Conservation (phyloP, 2,888 invertebrate genomes). For the Heliconius erato region DNA sequence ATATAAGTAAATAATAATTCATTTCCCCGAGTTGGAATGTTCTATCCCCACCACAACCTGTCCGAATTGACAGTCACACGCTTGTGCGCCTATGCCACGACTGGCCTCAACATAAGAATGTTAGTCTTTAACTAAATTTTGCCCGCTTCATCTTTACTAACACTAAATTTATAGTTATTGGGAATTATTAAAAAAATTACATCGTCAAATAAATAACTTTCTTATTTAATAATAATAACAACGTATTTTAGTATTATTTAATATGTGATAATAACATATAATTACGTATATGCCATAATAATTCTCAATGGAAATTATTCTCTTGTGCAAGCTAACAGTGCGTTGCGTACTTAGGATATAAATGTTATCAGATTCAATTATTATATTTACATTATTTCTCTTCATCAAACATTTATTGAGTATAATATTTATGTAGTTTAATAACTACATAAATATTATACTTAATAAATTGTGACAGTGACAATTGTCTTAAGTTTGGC, state of each 20-base stretch:
- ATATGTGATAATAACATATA: not conserved
- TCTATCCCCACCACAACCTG: too few relatives aligned
- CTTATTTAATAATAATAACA: not conserved
- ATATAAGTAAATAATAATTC: too few relatives aligned
- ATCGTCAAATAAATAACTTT: not conserved
- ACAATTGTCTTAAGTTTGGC: not conserved
- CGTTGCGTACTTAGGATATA: not conserved
- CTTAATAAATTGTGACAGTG: too few relatives aligned
- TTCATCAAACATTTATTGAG: not conserved
- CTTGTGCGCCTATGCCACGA: too few relatives aligned
- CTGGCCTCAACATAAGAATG: too few relatives aligned
- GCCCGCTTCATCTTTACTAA: too few relatives aligned
- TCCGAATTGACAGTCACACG: too few relatives aligned
- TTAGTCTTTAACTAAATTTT: too few relatives aligned
- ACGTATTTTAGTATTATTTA: not conserved
- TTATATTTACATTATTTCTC: not conserved
- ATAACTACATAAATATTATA: too few relatives aligned
- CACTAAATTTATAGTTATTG: too few relatives aligned
- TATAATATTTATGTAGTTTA: not conserved
- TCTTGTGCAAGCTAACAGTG: not conserved
- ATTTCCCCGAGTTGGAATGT: too few relatives aligned
- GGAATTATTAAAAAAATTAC: too few relatives aligned
- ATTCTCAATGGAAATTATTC: not conserved
- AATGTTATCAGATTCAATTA: not conserved
- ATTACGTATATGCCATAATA: not conserved